Conservation (phyloP, 2,797 vertebrate genomes). For the Meda fulgida region DNA sequence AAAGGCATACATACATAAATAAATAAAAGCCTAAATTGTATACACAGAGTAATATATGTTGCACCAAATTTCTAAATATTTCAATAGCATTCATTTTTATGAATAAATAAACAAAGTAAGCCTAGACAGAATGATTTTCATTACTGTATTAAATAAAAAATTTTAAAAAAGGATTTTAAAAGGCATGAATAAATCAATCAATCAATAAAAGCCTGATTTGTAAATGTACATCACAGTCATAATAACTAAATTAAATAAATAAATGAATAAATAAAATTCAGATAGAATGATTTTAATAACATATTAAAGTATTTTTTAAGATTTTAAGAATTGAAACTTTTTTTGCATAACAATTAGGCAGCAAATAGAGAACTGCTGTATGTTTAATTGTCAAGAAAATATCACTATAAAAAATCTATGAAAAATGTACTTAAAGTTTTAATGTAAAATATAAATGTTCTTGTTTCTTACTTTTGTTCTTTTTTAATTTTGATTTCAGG, state of each 20-base stretch:
- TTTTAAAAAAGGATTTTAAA: too few relatives aligned
- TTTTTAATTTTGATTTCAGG: background rate
- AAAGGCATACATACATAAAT: background rate
- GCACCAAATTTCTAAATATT: accelerated
- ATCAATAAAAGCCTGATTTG: background rate
- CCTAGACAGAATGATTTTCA: background rate
- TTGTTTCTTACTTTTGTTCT: background rate
- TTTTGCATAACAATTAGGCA: background rate
- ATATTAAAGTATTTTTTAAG: background rate
- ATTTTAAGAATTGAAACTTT: background rate
- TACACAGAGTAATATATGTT: background rate
- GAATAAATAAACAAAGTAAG: background rate
- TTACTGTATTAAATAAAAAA: background rate
- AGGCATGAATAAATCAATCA: background rate
- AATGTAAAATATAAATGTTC: background rate
- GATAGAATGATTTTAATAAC: too few relatives aligned
- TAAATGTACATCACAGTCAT: background rate
- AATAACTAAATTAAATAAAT: background rate
- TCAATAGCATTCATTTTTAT: background rate
- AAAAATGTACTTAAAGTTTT: background rate
- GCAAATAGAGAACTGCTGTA: background rate
- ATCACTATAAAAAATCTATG: too few relatives aligned
- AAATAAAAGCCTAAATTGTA: background rate
- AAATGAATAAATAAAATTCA: background rate
- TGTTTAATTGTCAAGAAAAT: background rate